Evolutionary conservation across 92 coral and sea anemone species (phyloP).

Genomic region (Pocillopora grandis): DNA sequence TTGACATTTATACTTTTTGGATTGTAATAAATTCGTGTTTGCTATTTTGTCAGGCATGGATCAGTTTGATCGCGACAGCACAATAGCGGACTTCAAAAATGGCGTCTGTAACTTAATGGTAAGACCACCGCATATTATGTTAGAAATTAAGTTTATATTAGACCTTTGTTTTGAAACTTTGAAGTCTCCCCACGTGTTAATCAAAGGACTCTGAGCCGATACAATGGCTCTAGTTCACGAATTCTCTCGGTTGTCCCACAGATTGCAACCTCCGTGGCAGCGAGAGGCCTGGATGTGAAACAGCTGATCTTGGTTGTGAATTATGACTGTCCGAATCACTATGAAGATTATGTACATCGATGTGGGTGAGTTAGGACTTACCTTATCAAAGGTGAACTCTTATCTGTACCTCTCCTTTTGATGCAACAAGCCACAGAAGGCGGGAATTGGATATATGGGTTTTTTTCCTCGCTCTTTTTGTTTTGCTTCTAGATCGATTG

Average conservation of each 20-base stretch:
- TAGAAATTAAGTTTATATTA: neutral
- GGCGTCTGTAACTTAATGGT: slow-evolving; percentile 95
- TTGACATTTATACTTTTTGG: too few species aligned
- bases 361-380: slow-evolving; percentile 74
- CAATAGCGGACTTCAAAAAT: slow-evolving; percentile 97
- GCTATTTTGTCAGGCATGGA: slow-evolving; percentile 80
- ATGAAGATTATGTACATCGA: slow-evolving; percentile 96
- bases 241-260: neutral
- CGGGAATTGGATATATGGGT: too few species aligned
- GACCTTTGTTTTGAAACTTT: neutral
- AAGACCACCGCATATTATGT: slow-evolving; percentile 6
- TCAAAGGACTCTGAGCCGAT: too few species aligned
- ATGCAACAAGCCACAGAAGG: too few species aligned
- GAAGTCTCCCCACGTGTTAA: neutral
- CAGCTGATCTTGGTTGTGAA: slow-evolving; percentile 86
- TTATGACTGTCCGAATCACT: slow-evolving; percentile 98
- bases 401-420: too few species aligned
- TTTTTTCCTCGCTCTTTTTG: too few species aligned
- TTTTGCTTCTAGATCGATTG: too few species aligned
- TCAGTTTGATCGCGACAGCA: slow-evolving; percentile 97
- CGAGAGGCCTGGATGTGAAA: slow-evolving; percentile 97
- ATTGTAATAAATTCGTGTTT: too few species aligned
- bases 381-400: neutral
- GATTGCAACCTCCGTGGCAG: slow-evolving; percentile 99
- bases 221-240: neutral